Conservation (phyloP, 2,797 vertebrate genomes). For the Geotrypetes seraphini region DNA sequence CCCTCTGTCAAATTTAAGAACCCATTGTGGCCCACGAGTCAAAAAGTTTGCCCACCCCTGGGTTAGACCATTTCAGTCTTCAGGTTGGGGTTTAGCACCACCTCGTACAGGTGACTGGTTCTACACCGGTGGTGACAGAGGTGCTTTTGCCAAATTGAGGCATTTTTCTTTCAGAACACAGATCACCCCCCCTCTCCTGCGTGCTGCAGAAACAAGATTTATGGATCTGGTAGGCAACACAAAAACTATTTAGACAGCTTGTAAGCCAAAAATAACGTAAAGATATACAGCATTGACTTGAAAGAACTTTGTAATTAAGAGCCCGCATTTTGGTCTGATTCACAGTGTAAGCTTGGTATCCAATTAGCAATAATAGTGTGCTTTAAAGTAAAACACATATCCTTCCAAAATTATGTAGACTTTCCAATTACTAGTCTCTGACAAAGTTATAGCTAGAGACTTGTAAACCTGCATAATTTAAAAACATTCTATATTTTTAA, state of each 20-base stretch:
- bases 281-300: constrained; percentile 50
- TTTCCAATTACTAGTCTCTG: constrained; percentile 57
- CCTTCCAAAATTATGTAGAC: constrained; percentile 63
- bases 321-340: constrained; percentile 45
- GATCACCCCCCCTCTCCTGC: constrained; percentile 37
- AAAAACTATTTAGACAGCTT: constrained; percentile 47
- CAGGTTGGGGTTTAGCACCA: constrained; percentile 11
- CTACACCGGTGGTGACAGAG: no score
- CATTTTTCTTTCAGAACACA: constrained; percentile 54
- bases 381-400: constrained; percentile 48
- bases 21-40: no score
- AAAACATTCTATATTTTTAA: constrained; percentile 51
- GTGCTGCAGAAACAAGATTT: constrained; percentile 63
- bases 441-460: constrained; percentile 56
- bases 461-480: constrained; percentile 50
- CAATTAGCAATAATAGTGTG: constrained; percentile 60
- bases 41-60: no score
- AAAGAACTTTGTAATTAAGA: constrained; percentile 49
- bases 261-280: constrained; percentile 58
- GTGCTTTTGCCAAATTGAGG: constrained; percentile 41
- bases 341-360: constrained; percentile 46
- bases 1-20: no score
- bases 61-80: no score
- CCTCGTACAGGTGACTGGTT: constrained; percentile 10
- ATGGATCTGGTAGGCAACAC: constrained; percentile 45